Base-by-base conservation (phyloP, 2,113 vertebrate species). In the Circaetus gallicus region DNA sequence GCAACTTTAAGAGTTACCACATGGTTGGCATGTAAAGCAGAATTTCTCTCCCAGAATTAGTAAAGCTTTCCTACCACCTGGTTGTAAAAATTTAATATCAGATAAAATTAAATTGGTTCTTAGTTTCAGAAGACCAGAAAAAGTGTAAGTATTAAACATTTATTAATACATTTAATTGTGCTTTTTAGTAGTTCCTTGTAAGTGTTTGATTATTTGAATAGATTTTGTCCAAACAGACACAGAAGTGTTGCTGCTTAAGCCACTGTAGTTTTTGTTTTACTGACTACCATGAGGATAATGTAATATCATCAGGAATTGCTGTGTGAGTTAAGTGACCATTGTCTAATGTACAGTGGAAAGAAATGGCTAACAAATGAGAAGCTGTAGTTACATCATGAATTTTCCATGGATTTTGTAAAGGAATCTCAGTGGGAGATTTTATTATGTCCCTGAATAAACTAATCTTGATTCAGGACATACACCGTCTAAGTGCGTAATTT, bases 71-170 rank as follows among this genome's bases (percentile, higher is more conserved):
- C 88, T 90, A 89, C 87, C 74, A 84, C 95, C 70, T 89, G 86
- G 80, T 85, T 96, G 89, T 96, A 95, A 96, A 95, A 93, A 89
- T 82, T 90, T 94, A 94, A 67, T 93, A 90, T 92, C 52, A 90
- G 87, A 50, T 63, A 84, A 93, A 85, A 95, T 86, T 89, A 85
- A 70, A 84, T 88, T n/a, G 61, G 59, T 82, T 91, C 63, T 88
- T 96, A 62, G 38, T 70, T 96, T 87, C 70, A 72, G 69, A 96
- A 96, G 69, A 71, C 69, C 67, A 73, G 81, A 95, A 92, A 95
- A 95, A 90, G 80, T 89, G 10, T 87, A 77, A 89, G 70, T 86
- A 95, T 97, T 95, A 97, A 97, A 95, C 93, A 96, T 95, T 97
- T 96, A 89, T 96, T 93, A 92, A 96, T 90, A 55, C 52, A 58